Percentiles rank a stretch among this genome's conserved stretches.
phyloP scores from a whole-genome alignment of 37 sponge, comb jelly and placozoan genomes.

The Ianthella basta region DNA sequence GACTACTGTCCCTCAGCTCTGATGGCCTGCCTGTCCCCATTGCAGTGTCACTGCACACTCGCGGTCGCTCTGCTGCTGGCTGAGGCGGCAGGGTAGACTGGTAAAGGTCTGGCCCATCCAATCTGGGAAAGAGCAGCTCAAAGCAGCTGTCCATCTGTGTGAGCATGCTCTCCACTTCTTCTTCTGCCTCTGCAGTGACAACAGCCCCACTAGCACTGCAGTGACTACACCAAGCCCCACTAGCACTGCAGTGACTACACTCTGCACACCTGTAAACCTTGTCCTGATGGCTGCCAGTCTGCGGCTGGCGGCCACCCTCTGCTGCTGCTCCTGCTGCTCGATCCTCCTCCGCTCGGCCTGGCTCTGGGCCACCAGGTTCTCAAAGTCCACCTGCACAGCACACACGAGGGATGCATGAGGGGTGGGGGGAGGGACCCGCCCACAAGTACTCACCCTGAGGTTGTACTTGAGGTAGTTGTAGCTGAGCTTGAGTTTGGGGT shows the following conservation, averaged over 20 bases:
- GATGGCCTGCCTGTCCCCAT: too few relatives aligned
- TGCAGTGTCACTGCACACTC: too few relatives aligned
- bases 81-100: too few relatives aligned
- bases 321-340: conserved; percentile 48
- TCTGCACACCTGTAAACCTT: conserved; percentile 53
- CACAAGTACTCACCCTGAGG: conserved; percentile 55
- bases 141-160: conserved; percentile 74
- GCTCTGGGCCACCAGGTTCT: conserved; percentile 52
- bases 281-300: conserved; percentile 43
- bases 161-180: conserved; percentile 57
- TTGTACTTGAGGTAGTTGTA: conserved; percentile 74
- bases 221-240: too few relatives aligned
- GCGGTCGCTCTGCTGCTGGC: too few relatives aligned
- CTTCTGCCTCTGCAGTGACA: conserved; percentile 23
- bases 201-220: too few relatives aligned
- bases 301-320: conserved; percentile 50
- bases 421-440: too few relatives aligned
- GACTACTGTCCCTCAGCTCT: too few relatives aligned
- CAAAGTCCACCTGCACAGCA: conserved; percentile 75
- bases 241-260: not conserved
- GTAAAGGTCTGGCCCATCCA: conserved; percentile 44
- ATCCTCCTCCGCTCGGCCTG: conserved; percentile 48
- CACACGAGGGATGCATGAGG: not conserved
- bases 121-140: conserved; percentile 69
- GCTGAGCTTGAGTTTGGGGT: conserved; percentile 79